Conservation (phyloP, 2,797 vertebrate species). For the Apodemus agrarius region DNA sequence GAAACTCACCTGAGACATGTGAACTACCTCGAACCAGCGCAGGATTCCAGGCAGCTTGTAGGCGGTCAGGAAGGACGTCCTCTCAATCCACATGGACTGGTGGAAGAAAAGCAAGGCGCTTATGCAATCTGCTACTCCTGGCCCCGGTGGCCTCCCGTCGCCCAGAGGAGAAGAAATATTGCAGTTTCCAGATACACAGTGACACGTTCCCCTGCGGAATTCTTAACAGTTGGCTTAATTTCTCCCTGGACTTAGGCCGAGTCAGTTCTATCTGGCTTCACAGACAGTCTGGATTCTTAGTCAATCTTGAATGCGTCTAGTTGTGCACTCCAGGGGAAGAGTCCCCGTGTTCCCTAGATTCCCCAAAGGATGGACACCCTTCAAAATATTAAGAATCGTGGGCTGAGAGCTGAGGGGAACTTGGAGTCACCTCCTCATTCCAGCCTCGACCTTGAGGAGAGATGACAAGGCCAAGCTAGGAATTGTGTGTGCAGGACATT, state of each 20-base stretch:
- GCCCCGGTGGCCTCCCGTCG: background rate
- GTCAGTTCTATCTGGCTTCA: background rate
- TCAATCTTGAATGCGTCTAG: background rate
- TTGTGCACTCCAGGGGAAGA: background rate
- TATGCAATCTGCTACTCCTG: background rate
- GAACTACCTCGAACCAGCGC: constrained; percentile 96
- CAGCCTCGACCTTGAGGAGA: background rate
- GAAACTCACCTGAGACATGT: constrained; percentile 90
- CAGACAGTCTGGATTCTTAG: background rate
- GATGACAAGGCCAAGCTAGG: background rate
- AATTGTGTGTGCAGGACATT: background rate
- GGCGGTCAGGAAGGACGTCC: constrained; percentile 95
- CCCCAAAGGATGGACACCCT: background rate
- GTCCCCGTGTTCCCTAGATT: background rate
- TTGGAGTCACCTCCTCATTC: background rate
- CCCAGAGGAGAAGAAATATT: rapidly evolving
- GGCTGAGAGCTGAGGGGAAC: background rate
- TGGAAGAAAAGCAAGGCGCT: background rate
- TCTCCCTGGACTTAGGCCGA: background rate
- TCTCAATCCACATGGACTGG: constrained; percentile 99
- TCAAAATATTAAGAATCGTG: background rate
- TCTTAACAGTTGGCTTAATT: background rate
- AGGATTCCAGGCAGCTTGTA: constrained; percentile 98
- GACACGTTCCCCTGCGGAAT: background rate
- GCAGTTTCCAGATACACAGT: background rate